Conservation (phyloP, 1,140 invertebrate genomes). For the Saxidomus purpurata region DNA sequence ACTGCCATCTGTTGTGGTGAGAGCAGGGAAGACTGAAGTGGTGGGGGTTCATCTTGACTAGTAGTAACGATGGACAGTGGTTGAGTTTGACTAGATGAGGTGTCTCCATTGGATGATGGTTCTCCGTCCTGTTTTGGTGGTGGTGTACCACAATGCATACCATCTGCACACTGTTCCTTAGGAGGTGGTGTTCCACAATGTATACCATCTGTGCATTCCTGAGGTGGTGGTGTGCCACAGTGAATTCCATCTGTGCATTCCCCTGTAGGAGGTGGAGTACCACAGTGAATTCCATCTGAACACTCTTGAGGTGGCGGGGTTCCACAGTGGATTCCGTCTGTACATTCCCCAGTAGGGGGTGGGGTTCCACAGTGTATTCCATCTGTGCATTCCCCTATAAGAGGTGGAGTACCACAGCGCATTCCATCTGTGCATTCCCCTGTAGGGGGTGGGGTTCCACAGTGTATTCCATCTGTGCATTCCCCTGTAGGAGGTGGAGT, state of each 20-base stretch:
- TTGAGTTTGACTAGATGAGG: neutral
- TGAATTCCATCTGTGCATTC: slow-evolving; percentile 41
- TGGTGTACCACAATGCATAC: slow-evolving; percentile 51
- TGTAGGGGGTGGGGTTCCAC: slow-evolving; percentile 58
- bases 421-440: slow-evolving; percentile 43
- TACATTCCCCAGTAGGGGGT: slow-evolving; percentile 23
- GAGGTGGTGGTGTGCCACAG: slow-evolving; percentile 51
- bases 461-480: slow-evolving; percentile 55
- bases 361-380: slow-evolving; percentile 60
- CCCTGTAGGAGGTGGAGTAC: slow-evolving; percentile 39
- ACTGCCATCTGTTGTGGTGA: slow-evolving; percentile 46
- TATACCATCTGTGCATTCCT: slow-evolving; percentile 24
- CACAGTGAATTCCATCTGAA: slow-evolving; percentile 59
- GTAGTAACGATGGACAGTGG: slow-evolving; percentile 16
- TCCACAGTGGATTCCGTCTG: slow-evolving; percentile 60
- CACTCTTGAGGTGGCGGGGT: slow-evolving; percentile 43
- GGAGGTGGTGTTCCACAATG: slow-evolving; percentile 61
- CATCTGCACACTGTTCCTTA: slow-evolving; percentile 10
- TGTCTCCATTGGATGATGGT: neutral
- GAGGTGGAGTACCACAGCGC: slow-evolving; percentile 61
- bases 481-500: slow-evolving; percentile 32
- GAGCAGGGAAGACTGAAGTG: neutral
- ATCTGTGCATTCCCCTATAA: slow-evolving; percentile 18
- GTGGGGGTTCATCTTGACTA: neutral
- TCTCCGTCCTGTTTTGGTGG: neutral